phyloP scores from a whole-genome alignment of 2,888 invertebrate species.

The Aphodius granarius region DNA sequence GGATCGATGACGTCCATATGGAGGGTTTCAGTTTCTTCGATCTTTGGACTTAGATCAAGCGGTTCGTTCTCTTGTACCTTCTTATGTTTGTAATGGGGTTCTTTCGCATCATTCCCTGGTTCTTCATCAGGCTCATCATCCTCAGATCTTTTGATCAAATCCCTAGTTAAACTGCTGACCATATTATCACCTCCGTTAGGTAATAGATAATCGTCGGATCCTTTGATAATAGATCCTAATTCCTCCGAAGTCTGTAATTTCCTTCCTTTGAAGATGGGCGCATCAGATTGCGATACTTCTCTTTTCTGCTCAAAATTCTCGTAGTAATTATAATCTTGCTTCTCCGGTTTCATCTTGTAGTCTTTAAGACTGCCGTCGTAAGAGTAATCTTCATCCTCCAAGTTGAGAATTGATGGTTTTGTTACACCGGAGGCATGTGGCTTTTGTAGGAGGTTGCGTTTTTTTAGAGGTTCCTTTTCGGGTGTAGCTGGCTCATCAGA shows the following conservation, averaged over 20 bases:
- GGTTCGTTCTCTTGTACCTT: constrained; percentile 21
- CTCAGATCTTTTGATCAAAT: constrained; percentile 20
- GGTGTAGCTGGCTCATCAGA: constrained; percentile 4
- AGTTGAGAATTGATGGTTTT: neutral
- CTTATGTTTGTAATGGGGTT: constrained; percentile 21
- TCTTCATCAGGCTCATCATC: constrained; percentile 28
- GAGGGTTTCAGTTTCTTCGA: constrained; percentile 21
- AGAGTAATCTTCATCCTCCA: constrained; percentile 4
- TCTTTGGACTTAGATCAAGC: constrained; percentile 13
- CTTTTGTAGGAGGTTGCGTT: neutral
- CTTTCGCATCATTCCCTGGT: constrained; percentile 25
- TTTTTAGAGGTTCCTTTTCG: neutral
- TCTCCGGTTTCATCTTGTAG: constrained; percentile 21
- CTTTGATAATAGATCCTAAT: constrained; percentile 7
- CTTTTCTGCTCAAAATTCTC: constrained; percentile 28
- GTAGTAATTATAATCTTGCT: constrained; percentile 23
- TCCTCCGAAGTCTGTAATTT: constrained; percentile 11
- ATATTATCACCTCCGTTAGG: neutral
- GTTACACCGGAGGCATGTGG: neutral
- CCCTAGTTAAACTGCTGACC: neutral
- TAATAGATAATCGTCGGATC: neutral
- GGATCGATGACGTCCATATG: constrained; percentile 17
- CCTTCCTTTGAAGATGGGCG: constrained; percentile 15
- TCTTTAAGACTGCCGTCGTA: constrained; percentile 4
- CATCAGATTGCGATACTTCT: constrained; percentile 1